Evolutionary conservation across 2,888 invertebrate genomes (phyloP).

Genomic region (Melinaea menophilus): DNA sequence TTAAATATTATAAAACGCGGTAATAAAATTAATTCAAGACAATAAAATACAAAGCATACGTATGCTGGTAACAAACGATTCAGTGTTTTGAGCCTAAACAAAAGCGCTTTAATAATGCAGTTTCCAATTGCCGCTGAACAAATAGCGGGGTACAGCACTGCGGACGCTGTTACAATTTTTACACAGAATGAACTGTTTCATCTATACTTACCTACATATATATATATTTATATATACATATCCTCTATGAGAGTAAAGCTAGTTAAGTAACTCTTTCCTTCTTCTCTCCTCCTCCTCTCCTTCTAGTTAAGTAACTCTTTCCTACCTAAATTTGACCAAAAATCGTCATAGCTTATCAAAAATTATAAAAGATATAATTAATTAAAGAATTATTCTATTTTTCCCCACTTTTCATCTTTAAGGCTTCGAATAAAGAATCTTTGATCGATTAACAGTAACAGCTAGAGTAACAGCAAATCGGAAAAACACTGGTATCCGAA

Average conservation of each 20-base stretch:
- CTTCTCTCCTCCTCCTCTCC: no score
- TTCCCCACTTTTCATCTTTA: conserved; percentile 14
- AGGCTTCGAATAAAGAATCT: conserved; percentile 45
- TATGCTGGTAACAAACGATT: conserved; percentile 38
- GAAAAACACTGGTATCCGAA: conserved; percentile 64
- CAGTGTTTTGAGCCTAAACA: conserved; percentile 74
- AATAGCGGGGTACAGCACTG: conserved; percentile 66
- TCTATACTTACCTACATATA: conserved; percentile 3
- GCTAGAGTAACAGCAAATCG: conserved; percentile 58
- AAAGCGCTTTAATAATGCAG: conserved; percentile 77
- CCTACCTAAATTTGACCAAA: no score
- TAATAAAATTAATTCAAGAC: conserved; percentile 15
- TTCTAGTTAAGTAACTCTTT: no score
- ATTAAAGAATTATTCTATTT: no score
- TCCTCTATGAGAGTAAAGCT: no score
- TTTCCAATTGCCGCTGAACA: conserved; percentile 76
- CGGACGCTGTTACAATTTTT: conserved; percentile 34
- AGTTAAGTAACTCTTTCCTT: no score
- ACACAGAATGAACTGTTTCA: conserved; percentile 17
- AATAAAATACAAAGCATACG: conserved; percentile 35
- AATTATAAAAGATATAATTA: no score
- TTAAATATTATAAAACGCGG: neutral
- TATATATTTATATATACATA: conserved; percentile 12
- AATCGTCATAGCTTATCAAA: no score
- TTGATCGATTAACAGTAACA: conserved; percentile 48